These are phyloP conservation scores for Rhyacophila evoluta DNA, from an alignment of 2,888 invertebrate genomes.

Conservation along the genomic window DNA sequence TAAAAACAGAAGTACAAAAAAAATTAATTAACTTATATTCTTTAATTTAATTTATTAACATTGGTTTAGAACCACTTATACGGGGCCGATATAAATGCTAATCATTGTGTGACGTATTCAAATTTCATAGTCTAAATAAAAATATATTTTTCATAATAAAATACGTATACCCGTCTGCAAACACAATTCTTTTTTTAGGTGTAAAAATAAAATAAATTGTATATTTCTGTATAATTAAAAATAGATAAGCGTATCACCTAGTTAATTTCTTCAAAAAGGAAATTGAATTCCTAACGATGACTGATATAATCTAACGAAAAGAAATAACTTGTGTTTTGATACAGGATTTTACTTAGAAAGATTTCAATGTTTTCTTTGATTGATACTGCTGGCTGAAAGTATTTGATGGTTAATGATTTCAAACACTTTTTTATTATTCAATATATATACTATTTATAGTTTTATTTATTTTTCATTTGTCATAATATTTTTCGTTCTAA, in stretches of 20 bases:
- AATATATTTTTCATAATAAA: not conserved
- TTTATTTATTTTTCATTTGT: too few species aligned
- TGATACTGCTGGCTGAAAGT: too few species aligned
- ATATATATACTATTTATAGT: too few species aligned
- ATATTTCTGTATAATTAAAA: slow-evolving; percentile 15
- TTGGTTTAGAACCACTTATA: not conserved
- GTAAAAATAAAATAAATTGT: not conserved
- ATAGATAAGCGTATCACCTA: slow-evolving; percentile 16
- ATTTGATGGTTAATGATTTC: too few species aligned
- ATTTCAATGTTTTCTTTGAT: too few species aligned
- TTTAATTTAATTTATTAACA: too few species aligned
- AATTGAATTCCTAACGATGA: not conserved
- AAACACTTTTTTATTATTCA: too few species aligned
- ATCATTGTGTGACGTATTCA: slow-evolving; percentile 17
- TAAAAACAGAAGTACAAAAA: too few species aligned
- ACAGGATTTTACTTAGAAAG: too few species aligned
- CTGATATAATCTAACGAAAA: not conserved
- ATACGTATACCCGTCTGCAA: not conserved
- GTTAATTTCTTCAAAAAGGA: not conserved
- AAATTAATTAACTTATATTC: too few species aligned
- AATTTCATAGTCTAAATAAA: slow-evolving; percentile 5
- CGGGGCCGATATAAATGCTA: not conserved
- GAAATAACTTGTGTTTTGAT: too few species aligned
- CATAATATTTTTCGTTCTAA: too few species aligned
- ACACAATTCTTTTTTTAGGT: not conserved